Evolutionary conservation across 2,113 vertebrate genomes (phyloP).

Genomic region (Etheostoma cragini): DNA sequence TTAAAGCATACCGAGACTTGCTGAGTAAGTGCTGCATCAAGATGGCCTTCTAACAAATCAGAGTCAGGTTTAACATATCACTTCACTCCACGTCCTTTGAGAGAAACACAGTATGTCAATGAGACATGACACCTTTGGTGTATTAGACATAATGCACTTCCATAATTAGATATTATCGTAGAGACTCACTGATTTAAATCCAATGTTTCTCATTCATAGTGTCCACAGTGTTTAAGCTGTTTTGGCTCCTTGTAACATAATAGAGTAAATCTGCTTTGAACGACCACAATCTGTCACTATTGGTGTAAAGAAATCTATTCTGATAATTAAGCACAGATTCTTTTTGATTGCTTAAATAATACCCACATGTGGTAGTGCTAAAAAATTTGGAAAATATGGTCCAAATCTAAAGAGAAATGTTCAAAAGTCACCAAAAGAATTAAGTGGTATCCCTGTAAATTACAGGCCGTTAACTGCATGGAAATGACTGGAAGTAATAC

Average conservation of each 20-base stretch:
- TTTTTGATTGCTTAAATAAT: constrained; percentile 7
- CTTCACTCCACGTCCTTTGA: not conserved
- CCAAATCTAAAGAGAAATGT: constrained; percentile 31
- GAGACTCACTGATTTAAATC: not conserved
- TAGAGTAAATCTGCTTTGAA: not conserved
- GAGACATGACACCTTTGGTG: not conserved
- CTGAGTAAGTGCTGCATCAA: constrained; percentile 11
- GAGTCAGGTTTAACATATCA: not conserved
- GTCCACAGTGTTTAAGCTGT: not conserved
- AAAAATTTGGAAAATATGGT: constrained; percentile 35
- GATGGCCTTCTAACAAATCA: constrained; percentile 21
- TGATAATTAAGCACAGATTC: not conserved
- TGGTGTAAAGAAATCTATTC: not conserved
- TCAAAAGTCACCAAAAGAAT: constrained; percentile 42
- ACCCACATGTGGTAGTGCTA: constrained; percentile 22
- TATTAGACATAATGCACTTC: not conserved
- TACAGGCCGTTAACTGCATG: not conserved
- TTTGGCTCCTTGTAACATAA: not conserved
- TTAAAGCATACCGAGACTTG: constrained; percentile 8
- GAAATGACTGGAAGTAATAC: not conserved
- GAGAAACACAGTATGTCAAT: not conserved
- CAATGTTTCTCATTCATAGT: not conserved
- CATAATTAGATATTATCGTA: not conserved
- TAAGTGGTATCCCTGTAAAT: constrained; percentile 5
- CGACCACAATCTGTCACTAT: not conserved